Conservation (phyloP, 2,888 invertebrate species). For the Andrena dorsata region DNA sequence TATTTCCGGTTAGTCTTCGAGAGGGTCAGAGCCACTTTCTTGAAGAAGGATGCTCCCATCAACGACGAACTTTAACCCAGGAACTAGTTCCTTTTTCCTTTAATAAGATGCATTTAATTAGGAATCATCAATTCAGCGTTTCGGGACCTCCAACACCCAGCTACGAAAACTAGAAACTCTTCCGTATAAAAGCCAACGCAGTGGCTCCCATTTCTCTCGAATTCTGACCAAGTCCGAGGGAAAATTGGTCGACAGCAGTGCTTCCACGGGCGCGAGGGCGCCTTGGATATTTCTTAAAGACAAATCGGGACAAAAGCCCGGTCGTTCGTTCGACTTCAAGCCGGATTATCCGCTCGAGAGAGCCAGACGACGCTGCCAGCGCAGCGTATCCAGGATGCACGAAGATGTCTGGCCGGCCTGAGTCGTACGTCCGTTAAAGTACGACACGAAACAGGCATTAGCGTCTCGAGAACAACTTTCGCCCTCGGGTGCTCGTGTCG, state of each 20-base stretch:
- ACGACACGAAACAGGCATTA: constrained; percentile 23
- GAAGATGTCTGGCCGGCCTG: constrained; percentile 13
- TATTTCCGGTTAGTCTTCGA: constrained; percentile 46
- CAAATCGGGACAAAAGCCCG: constrained; percentile 6
- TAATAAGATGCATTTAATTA: constrained; percentile 5
- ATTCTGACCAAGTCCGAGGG: neutral
- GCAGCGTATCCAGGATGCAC: constrained; percentile 9
- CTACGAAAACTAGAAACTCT: no score
- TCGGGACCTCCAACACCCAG: no score
- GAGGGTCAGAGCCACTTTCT: constrained; percentile 13
- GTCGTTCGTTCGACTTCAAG: constrained; percentile 20
- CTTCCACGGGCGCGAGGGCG: neutral
- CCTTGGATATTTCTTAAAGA: constrained; percentile 7
- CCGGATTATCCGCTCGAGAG: constrained; percentile 14
- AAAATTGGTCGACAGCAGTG: neutral
- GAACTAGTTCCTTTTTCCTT: neutral
- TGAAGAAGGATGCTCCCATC: constrained; percentile 15
- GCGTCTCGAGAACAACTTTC: constrained; percentile 10
- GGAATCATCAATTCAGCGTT: no score
- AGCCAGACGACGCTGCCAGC: neutral
- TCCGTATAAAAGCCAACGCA: neutral
- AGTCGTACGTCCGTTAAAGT: constrained; percentile 12
- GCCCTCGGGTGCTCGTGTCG: neutral
- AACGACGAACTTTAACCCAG: constrained; percentile 28
- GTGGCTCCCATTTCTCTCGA: neutral